Evolutionary conservation across 2,888 invertebrate genomes (phyloP).

Genomic region (Girardia tigrina): DNA sequence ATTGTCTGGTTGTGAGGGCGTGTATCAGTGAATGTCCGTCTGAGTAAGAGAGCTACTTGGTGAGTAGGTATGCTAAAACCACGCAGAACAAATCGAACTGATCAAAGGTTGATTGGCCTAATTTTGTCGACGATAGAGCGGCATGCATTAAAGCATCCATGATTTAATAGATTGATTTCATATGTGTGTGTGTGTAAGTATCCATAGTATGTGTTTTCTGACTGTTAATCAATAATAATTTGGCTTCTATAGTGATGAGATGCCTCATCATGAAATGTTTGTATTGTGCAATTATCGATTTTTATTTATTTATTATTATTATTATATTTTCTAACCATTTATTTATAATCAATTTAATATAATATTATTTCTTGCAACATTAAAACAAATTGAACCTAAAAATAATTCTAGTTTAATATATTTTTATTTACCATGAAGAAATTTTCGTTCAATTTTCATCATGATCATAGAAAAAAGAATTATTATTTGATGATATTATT

Average conservation of each 20-base stretch:
- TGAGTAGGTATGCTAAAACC: slow-evolving; percentile 23
- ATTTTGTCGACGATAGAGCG: slow-evolving; percentile 20
- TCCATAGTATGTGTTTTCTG: slow-evolving; percentile 19
- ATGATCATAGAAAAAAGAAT: no score
- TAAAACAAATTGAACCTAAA: no score
- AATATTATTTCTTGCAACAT: no score
- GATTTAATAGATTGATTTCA: slow-evolving; percentile 23
- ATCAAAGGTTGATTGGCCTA: slow-evolving; percentile 23
- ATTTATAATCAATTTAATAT: no score
- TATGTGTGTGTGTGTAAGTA: slow-evolving; percentile 6
- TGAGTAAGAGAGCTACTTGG: slow-evolving; percentile 16
- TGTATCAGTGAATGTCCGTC: slow-evolving; percentile 13
- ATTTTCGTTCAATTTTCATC: no score
- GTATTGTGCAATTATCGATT: slow-evolving; percentile 10
- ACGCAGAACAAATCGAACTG: slow-evolving; percentile 20
- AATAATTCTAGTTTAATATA: no score
- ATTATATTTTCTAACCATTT: no score
- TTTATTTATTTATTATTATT: no score
- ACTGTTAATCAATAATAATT: slow-evolving; percentile 23
- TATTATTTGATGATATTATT: no score
- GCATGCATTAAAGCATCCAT: slow-evolving; percentile 15
- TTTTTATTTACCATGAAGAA: no score
- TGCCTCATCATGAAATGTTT: slow-evolving; percentile 8
- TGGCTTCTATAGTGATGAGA: slow-evolving; percentile 18
- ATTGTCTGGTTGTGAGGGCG: slow-evolving; percentile 17